Percentiles rank a stretch among this genome's conserved stretches.
These are phyloP conservation scores for Perodicticus potto DNA, from an alignment of 2,797 vertebrate genomes.

Conservation along the genomic window DNA sequence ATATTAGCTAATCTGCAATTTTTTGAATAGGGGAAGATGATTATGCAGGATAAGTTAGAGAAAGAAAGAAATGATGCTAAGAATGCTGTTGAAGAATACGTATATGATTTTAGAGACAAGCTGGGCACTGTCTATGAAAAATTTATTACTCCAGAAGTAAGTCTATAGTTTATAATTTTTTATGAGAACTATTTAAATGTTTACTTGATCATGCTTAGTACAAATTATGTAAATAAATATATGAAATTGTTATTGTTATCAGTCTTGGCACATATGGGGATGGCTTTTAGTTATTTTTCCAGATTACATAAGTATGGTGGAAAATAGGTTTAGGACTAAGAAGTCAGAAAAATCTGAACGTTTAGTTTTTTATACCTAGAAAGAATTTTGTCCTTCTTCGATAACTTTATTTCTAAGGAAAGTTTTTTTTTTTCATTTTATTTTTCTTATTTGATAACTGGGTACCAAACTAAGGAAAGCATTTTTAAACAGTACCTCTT, in stretches of 20 bases:
- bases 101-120: conserved; percentile 96
- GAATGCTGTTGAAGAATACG: conserved; percentile 97
- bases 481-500: conserved; percentile 58
- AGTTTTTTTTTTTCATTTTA: conserved; percentile 54
- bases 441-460: not conserved
- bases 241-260: not conserved
- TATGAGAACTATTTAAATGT: conserved; percentile 34
- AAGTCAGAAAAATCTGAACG: conserved; percentile 33
- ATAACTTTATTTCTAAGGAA: conserved; percentile 40
- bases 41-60: conserved; percentile 96
- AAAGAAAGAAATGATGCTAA: conserved; percentile 97
- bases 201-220: conserved; percentile 13
- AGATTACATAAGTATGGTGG: not conserved
- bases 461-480: not conserved
- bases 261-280: not conserved
- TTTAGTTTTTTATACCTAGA: conserved; percentile 37
- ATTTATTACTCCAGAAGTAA: conserved; percentile 94
- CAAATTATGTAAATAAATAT: not conserved
- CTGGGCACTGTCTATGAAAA: conserved; percentile 94
- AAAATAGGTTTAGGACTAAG: conserved; percentile 50
- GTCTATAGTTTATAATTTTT: conserved; percentile 63
- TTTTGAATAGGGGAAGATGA: conserved; percentile 93
- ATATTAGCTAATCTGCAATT: conserved; percentile 32
- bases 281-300: conserved; percentile 56
- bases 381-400: not conserved